phyloP scores from a whole-genome alignment of 2,888 invertebrate genomes.

The Dichetophora obliterata region DNA sequence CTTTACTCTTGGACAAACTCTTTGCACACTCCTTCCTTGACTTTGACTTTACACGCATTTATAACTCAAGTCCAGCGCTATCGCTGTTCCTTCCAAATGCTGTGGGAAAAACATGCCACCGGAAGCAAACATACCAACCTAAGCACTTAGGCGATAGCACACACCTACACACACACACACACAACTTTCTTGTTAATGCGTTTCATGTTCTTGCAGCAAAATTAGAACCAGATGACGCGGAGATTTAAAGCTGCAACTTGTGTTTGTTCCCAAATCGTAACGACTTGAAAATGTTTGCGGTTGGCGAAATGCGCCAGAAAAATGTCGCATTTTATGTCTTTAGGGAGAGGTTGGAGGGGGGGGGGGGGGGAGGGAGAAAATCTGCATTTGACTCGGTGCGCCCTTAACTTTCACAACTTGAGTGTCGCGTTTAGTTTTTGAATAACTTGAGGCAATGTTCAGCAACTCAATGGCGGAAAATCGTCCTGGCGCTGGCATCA shows the following conservation, averaged over 20 bases:
- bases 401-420: background rate
- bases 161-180: constrained; percentile 10
- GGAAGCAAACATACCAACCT: no score
- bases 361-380: background rate
- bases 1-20: constrained; percentile 22
- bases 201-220: no score
- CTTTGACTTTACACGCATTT: background rate
- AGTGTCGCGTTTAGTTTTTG: background rate
- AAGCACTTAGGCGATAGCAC: background rate
- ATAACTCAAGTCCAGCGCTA: background rate
- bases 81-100: no score
- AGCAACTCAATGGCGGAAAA: constrained; percentile 37
- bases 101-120: no score
- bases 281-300: constrained; percentile 32
- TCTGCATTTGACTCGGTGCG: constrained; percentile 25
- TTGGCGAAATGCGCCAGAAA: constrained; percentile 1
- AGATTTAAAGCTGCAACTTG: no score
- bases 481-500: constrained; percentile 38
- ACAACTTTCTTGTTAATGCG: constrained; percentile 7
- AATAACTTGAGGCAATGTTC: background rate
- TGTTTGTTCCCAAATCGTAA: background rate
- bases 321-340: no score
- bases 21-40: background rate
- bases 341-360: no score
- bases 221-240: no score